Percentiles rank a stretch among this genome's conserved stretches.
These are phyloP conservation scores for Ptychoptera contaminata DNA, from an alignment of 2,888 invertebrate species.

Conservation along the genomic window DNA sequence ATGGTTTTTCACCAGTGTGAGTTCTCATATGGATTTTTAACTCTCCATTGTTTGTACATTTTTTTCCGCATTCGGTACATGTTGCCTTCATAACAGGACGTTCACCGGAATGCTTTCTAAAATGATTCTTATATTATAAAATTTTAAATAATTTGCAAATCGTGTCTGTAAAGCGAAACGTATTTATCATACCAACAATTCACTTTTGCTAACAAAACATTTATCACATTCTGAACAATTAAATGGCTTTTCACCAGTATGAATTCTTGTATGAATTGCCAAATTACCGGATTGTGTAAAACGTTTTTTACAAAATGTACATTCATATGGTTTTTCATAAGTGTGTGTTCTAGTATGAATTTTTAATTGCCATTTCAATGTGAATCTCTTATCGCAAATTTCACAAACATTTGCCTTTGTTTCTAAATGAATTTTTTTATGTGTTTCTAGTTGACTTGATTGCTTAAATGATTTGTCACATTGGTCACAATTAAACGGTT, in stretches of 20 bases:
- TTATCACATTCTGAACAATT: slow-evolving; percentile 6
- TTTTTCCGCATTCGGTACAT: slow-evolving; percentile 7
- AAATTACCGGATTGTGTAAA: slow-evolving; percentile 6
- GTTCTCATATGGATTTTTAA: slow-evolving; percentile 8
- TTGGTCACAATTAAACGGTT: slow-evolving; percentile 6
- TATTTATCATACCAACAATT: background rate
- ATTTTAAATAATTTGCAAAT: too few species aligned
- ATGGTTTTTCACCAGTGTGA: slow-evolving; percentile 9
- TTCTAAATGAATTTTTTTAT: slow-evolving; percentile 7
- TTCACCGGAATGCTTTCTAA: slow-evolving; percentile 6
- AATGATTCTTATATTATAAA: slow-evolving; percentile 1
- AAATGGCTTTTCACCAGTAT: slow-evolving; percentile 5
- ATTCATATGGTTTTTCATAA: slow-evolving; percentile 6
- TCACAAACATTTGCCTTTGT: slow-evolving; percentile 6
- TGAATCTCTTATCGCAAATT: slow-evolving; percentile 6
- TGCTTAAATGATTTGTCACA: slow-evolving; percentile 8
- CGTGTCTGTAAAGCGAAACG: too few species aligned
- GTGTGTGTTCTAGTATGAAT: slow-evolving; percentile 5
- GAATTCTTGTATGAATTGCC: slow-evolving; percentile 7
- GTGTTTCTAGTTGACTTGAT: slow-evolving; percentile 3
- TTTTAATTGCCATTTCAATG: slow-evolving; percentile 3
- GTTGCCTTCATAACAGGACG: slow-evolving; percentile 5
- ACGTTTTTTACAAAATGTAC: slow-evolving; percentile 6
- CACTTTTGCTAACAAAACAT: slow-evolving; percentile 5
- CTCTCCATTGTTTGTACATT: slow-evolving; percentile 6